Evolutionary conservation across 2,113 vertebrate genomes (phyloP).

Genomic region (Dermatemys mawii): DNA sequence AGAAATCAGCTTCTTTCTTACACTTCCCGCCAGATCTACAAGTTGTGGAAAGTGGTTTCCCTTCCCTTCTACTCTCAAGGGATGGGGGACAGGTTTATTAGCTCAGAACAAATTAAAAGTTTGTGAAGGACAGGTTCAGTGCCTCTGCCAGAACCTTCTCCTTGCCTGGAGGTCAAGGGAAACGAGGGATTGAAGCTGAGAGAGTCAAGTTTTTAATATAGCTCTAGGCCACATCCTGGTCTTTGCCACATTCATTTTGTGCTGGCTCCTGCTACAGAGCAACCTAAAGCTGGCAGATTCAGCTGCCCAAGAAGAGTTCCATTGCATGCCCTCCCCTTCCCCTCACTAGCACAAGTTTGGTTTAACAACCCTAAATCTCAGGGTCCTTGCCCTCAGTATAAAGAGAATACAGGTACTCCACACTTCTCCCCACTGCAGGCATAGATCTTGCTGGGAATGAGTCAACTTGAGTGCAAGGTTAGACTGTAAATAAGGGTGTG

Average conservation of each 20-base stretch:
- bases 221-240: rapidly evolving
- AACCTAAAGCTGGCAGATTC: background rate
- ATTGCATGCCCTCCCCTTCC: background rate
- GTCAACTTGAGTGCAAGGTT: background rate
- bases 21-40: background rate
- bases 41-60: background rate
- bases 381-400: background rate
- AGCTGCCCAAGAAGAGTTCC: background rate
- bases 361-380: background rate
- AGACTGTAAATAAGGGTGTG: background rate
- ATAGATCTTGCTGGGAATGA: background rate
- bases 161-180: background rate
- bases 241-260: background rate
- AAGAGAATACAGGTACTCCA: background rate
- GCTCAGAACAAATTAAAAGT: background rate
- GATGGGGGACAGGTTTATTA: too few species aligned
- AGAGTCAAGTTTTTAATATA: background rate
- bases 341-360: background rate
- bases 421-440: background rate
- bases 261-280: background rate
- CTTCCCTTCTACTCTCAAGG: background rate
- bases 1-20: background rate
- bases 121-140: background rate
- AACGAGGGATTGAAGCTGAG: too few species aligned
- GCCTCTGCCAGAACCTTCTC: background rate